Evolutionary conservation across 37 sponge, comb jelly and placozoan genomes (phyloP).

Genomic region (Amphimedon queenslandica): DNA sequence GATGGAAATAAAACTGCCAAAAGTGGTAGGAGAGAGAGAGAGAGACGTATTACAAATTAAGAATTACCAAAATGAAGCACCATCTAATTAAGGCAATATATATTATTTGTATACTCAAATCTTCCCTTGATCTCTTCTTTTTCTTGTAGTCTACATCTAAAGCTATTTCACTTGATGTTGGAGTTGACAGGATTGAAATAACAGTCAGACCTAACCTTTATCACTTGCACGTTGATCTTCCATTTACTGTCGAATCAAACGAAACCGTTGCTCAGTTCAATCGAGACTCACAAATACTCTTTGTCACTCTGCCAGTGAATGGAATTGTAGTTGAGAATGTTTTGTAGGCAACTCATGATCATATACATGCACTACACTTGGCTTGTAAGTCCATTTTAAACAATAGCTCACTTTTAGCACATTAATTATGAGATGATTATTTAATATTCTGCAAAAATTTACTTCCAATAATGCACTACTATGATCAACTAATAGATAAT

Average conservation of each 20-base stretch:
- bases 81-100: too few relatives aligned
- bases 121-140: background rate
- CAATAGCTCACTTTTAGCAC: too few relatives aligned
- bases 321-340: too few relatives aligned
- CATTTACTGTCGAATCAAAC: slow-evolving; percentile 60
- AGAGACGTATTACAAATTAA: background rate
- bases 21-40: slow-evolving; percentile 60
- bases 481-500: too few relatives aligned
- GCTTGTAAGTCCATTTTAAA: too few relatives aligned
- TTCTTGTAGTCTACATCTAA: slow-evolving; percentile 28
- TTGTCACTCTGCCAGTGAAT: too few relatives aligned
- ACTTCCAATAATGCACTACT: too few relatives aligned
- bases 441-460: too few relatives aligned
- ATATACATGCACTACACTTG: too few relatives aligned
- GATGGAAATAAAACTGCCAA: slow-evolving; percentile 82
- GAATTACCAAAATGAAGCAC: too few relatives aligned
- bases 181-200: slow-evolving; percentile 81
- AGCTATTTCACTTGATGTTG: slow-evolving; percentile 70
- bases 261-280: slow-evolving; percentile 79
- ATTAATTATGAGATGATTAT: too few relatives aligned
- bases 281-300: slow-evolving; percentile 52
- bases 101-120: background rate
- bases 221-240: slow-evolving; percentile 74
- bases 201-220: slow-evolving; percentile 67
- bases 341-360: too few relatives aligned